Conservation (phyloP, 2,797 vertebrate genomes). For the Linurgus olivaceus region DNA sequence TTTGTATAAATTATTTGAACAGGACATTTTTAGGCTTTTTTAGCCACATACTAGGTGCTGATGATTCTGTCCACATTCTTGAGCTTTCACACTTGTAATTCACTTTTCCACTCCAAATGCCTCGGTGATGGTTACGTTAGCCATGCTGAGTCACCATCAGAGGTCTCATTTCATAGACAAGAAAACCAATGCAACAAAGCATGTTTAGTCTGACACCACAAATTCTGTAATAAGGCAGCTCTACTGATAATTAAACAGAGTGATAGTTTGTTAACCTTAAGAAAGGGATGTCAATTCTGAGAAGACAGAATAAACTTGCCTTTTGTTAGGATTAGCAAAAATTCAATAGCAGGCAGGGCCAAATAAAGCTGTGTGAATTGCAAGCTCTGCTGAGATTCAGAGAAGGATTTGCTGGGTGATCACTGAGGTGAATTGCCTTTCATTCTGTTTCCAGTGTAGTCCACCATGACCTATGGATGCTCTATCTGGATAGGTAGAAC, state of each 20-base stretch:
- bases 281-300: not conserved
- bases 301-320: not conserved
- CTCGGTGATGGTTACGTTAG: not conserved
- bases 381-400: not conserved
- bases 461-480: not conserved
- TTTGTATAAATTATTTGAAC: not conserved
- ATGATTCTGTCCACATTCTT: not conserved
- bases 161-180: not conserved
- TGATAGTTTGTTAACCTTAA: not conserved
- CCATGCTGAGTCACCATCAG: not conserved
- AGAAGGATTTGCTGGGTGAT: not conserved
- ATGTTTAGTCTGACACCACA: not conserved
- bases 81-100: not conserved
- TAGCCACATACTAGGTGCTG: fast-evolving
- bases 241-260: not conserved
- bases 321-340: not conserved
- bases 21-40: not conserved
- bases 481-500: not conserved
- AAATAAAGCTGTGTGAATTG: not conserved
- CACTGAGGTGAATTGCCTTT: not conserved
- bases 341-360: not conserved
- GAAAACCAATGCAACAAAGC: not conserved
- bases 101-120: not conserved
- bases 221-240: not conserved
- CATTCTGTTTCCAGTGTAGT: not conserved